Conservation (phyloP, 1,140 invertebrate species). For the Aphelinus atriplicis region DNA sequence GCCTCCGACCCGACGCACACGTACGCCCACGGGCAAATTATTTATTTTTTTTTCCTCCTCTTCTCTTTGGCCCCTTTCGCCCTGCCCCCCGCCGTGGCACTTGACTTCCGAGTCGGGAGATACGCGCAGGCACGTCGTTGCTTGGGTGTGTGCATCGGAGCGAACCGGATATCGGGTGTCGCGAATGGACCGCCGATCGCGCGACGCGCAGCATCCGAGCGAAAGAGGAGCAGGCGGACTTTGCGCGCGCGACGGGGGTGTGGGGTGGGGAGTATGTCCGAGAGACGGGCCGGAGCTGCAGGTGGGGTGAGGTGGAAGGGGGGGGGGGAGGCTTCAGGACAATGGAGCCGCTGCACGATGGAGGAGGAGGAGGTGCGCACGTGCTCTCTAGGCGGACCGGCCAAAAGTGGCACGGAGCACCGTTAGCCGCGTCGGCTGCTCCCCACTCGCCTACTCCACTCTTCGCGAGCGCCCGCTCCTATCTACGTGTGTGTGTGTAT, state of each 20-base stretch:
- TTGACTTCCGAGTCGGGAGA: too few species aligned
- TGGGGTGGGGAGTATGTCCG: background rate
- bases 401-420: constrained; percentile 63
- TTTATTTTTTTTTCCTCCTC: too few species aligned
- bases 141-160: too few species aligned
- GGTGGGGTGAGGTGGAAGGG: constrained; percentile 11
- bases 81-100: too few species aligned
- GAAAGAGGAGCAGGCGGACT: too few species aligned
- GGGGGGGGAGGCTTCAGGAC: constrained; percentile 28
- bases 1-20: too few species aligned
- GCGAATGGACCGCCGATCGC: too few species aligned
- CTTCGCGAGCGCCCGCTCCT: background rate
- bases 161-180: too few species aligned
- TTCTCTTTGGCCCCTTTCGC: too few species aligned
- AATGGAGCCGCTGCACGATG: constrained; percentile 9
- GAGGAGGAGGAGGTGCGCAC: constrained; percentile 44
- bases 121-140: too few species aligned
- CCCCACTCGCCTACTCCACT: constrained; percentile 1
- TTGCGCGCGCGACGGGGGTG: constrained; percentile 32
- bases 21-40: too few species aligned
- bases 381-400: constrained; percentile 40
- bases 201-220: too few species aligned
- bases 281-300: background rate
- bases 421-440: constrained; percentile 59
- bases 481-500: constrained; percentile 46